Evolutionary conservation across 2,113 vertebrate genomes (phyloP).

Genomic region (Conger conger): DNA sequence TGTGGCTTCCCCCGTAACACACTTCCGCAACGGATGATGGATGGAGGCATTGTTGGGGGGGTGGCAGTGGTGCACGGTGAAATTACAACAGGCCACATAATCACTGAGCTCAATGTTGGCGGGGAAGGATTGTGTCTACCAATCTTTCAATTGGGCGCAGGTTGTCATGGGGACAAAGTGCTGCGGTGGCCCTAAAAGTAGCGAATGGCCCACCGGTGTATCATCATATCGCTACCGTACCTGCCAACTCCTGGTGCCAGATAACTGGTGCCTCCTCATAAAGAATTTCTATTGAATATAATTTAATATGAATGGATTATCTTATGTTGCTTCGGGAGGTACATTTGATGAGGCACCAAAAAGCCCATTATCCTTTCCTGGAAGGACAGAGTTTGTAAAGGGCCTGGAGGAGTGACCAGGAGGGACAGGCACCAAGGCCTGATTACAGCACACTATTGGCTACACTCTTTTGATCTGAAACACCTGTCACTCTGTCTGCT

Average conservation of each 20-base stretch:
- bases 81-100: neutral
- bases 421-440: neutral
- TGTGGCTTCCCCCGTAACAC: neutral
- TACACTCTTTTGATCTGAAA: neutral
- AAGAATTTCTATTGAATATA: neutral
- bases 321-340: no score
- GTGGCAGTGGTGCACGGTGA: neutral
- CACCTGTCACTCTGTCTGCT: neutral
- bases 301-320: no score
- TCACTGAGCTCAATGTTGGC: neutral
- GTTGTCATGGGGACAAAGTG: conserved; percentile 2
- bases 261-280: neutral
- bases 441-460: neutral
- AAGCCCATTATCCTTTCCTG: neutral
- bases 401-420: neutral
- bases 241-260: neutral
- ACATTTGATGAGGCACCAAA: neutral
- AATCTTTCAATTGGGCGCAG: neutral
- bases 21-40: neutral
- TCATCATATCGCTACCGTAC: neutral
- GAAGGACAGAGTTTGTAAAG: neutral
- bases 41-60: neutral
- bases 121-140: neutral
- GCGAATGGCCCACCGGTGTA: neutral
- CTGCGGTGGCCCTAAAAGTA: neutral